Conservation (phyloP, 2,888 invertebrate species). For the Callimorpha dominula region DNA sequence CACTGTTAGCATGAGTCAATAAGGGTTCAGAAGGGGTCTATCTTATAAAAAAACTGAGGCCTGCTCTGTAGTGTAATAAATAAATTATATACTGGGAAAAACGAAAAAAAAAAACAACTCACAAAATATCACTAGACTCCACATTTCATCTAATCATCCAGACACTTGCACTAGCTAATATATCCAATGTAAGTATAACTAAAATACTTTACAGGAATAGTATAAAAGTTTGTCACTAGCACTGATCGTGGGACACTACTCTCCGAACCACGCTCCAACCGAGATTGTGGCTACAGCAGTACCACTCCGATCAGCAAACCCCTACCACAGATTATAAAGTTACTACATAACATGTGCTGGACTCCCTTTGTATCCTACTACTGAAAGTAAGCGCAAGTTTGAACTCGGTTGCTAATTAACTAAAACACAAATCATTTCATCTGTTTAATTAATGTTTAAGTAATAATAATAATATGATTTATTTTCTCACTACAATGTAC, state of each 20-base stretch:
- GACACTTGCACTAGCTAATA: conserved; percentile 46
- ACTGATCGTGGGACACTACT: conserved; percentile 15
- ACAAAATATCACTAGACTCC: conserved; percentile 53
- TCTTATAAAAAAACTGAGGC: no score
- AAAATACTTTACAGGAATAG: conserved; percentile 23
- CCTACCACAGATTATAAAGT: conserved; percentile 16
- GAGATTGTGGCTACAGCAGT: conserved; percentile 28
- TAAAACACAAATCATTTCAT: background rate
- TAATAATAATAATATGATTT: no score
- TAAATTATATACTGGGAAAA: background rate
- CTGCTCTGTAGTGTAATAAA: background rate
- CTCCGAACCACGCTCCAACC: conserved; percentile 15
- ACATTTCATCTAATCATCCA: conserved; percentile 55
- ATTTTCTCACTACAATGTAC: no score
- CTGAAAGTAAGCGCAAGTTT: background rate
- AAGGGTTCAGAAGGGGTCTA: no score
- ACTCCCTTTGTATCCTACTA: background rate
- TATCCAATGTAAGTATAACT: conserved; percentile 26
- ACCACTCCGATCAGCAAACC: conserved; percentile 15
- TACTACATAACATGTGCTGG: conserved; percentile 6
- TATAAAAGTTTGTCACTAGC: conserved; percentile 21
- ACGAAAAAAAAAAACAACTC: conserved; percentile 35
- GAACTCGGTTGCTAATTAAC: background rate
- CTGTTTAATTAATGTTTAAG: background rate
- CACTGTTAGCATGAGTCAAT: no score